Evolutionary conservation across 2,888 invertebrate species (phyloP), one percentile per base, ranked within the genome.

Genomic region (Rhamphomyia laevipes): DNA sequence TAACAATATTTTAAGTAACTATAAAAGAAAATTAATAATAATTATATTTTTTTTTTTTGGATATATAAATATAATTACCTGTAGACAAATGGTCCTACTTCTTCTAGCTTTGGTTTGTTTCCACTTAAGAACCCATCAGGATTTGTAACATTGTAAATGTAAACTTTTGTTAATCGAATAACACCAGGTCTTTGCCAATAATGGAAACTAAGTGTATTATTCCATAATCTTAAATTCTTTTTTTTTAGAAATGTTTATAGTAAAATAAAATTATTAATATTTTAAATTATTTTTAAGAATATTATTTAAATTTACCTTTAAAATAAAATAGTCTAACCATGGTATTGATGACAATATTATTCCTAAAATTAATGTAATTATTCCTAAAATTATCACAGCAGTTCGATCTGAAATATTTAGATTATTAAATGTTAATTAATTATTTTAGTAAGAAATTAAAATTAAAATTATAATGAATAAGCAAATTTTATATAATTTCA

Each of bases 111-210:
- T 4, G 89, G 88, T 61, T 86, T 88, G 63, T 88, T 87, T 1
- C 86, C 85, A 43, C 73, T 71, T 23, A 90, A 71, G 62, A 89
- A 89, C 2, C 77, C 85, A 48, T 88, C 86, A 0, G 87, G 81
- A 69, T 90, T 90, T 21, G 88, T 88, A 13, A 90, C 85, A 71
- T 90, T 90, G 74, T 88, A 90, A 61, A 90, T 87, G 65, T 88
- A 90, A 16, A 90, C 85, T 73, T 86, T 88, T 55, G 89, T 89
- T 51, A 89, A 72, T 51, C 89, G 74, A 55, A 84, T 77, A 12
- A 90, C 88, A 0, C 89, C 89, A 0, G 89, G 89, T 59, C 84
- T 82, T 63, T 89, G 88, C 89, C 89, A 89, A 66, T 89, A 90
- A 59, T 87, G 86, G 72, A 86, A 90, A 66, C 87, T 86, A 40